Evolutionary conservation across 1,140 invertebrate species (phyloP).

Genomic region (Thaumatotibia leucotreta): DNA sequence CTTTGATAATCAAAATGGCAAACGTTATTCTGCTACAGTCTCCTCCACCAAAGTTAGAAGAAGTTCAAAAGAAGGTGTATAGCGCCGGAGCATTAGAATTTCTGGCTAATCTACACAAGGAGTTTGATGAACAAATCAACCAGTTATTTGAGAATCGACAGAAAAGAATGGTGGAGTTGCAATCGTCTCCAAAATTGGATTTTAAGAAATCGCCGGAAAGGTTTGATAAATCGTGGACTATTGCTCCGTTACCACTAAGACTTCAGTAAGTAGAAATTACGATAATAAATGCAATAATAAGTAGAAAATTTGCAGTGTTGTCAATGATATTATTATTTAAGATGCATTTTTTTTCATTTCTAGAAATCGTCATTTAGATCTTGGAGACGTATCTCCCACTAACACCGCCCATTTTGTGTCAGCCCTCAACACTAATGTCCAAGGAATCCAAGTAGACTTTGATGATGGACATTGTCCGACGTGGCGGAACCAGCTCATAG

Average conservation of each 20-base stretch:
- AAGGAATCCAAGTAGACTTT: slow-evolving; percentile 81
- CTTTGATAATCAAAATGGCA: slow-evolving; percentile 31
- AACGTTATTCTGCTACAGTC: slow-evolving; percentile 62
- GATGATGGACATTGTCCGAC: slow-evolving; percentile 86
- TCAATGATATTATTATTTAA: too few relatives aligned
- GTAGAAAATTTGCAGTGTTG: not conserved
- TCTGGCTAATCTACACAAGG: slow-evolving; percentile 57
- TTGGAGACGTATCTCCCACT: slow-evolving; percentile 80
- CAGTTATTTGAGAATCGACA: slow-evolving; percentile 60
- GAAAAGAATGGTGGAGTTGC: slow-evolving; percentile 43
- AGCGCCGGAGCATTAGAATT: slow-evolving; percentile 61
- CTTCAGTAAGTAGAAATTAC: slow-evolving; percentile 53
- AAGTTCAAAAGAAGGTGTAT: slow-evolving; percentile 69
- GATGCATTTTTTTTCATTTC: too few relatives aligned
- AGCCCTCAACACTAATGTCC: slow-evolving; percentile 74
- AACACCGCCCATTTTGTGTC: slow-evolving; percentile 76
- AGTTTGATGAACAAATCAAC: slow-evolving; percentile 70
- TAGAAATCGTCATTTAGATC: slow-evolving; percentile 77
- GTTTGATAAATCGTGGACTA: slow-evolving; percentile 72
- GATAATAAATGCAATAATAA: not conserved
- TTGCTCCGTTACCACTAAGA: slow-evolving; percentile 73
- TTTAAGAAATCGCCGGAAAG: slow-evolving; percentile 54
- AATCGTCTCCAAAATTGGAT: slow-evolving; percentile 37
- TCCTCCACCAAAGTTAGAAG: slow-evolving; percentile 69
- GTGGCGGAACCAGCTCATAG: slow-evolving; percentile 82